Conservation (phyloP, 2,797 vertebrate genomes). For the Bothrops alternatus region DNA sequence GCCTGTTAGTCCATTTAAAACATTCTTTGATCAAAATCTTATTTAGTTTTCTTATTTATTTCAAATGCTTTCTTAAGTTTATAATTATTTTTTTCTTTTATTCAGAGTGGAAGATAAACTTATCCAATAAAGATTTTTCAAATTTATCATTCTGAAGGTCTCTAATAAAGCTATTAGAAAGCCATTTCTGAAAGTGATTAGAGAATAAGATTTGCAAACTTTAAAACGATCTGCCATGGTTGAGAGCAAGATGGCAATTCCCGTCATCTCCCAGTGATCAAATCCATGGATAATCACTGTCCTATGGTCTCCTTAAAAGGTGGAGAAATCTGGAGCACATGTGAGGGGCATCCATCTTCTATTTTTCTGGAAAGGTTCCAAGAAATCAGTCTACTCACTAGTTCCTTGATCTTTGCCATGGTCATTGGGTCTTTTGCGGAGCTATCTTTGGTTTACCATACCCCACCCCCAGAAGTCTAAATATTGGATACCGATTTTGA, state of each 20-base stretch:
- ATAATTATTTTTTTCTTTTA: background rate
- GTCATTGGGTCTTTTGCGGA: no score
- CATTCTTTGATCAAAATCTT: background rate
- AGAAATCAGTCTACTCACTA: background rate
- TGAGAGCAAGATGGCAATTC: background rate
- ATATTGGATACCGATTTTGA: background rate
- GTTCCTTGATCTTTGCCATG: no score
- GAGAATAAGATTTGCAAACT: background rate
- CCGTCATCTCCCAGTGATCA: background rate
- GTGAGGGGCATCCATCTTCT: background rate
- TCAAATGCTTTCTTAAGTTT: background rate
- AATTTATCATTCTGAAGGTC: background rate
- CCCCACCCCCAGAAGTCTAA: background rate
- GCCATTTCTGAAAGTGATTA: no score
- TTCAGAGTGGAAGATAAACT: background rate
- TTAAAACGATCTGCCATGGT: background rate
- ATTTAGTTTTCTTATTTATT: background rate
- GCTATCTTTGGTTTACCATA: background rate
- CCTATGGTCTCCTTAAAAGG: background rate
- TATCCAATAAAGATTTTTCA: background rate
- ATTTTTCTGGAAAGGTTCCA: background rate
- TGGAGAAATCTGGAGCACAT: background rate
- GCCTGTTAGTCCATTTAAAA: background rate
- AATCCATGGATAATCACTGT: background rate
- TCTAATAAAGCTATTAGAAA: background rate